Percentiles rank a stretch among this genome's conserved stretches.
Conservation (phyloP, 2,113 vertebrate genomes). For the Rhinoderma darwinii region DNA sequence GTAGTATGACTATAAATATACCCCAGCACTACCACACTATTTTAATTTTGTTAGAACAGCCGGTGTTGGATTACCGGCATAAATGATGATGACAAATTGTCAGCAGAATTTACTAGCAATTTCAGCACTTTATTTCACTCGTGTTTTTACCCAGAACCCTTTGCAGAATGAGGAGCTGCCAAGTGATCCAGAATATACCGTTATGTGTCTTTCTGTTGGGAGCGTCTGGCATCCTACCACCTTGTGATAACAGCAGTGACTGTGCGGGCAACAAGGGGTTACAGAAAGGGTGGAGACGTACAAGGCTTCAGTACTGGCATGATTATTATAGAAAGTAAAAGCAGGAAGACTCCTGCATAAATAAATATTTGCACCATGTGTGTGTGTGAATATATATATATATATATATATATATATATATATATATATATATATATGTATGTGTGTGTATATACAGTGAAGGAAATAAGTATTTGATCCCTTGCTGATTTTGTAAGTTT, state of each 20-base stretch:
- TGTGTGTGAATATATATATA: constrained; percentile 9
- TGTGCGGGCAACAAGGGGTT: neutral
- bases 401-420: neutral
- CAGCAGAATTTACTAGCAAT: constrained; percentile 20
- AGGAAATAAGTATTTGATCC: too few relatives aligned
- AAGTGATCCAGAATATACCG: neutral
- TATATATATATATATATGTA: neutral
- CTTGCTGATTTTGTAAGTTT: too few relatives aligned
- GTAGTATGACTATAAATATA: neutral
- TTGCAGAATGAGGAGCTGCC: neutral
- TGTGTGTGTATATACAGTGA: neutral
- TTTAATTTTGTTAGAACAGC: neutral
- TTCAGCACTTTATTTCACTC: constrained; percentile 29
- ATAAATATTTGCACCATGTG: neutral
- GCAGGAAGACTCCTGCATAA: neutral
- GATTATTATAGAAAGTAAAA: neutral
- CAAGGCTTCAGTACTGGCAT: neutral
- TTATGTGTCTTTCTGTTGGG: neutral
- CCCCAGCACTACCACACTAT: too few relatives aligned
- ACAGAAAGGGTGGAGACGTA: constrained; percentile 8
- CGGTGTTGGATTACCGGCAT: neutral
- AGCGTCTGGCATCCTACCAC: neutral
- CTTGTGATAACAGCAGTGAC: neutral
- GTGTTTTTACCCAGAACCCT: constrained; percentile 9
- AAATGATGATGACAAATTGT: neutral